Percentiles rank a stretch among this genome's conserved stretches.
Conservation (phyloP, 2,797 vertebrate genomes). For the Sebastes paucispinis region DNA sequence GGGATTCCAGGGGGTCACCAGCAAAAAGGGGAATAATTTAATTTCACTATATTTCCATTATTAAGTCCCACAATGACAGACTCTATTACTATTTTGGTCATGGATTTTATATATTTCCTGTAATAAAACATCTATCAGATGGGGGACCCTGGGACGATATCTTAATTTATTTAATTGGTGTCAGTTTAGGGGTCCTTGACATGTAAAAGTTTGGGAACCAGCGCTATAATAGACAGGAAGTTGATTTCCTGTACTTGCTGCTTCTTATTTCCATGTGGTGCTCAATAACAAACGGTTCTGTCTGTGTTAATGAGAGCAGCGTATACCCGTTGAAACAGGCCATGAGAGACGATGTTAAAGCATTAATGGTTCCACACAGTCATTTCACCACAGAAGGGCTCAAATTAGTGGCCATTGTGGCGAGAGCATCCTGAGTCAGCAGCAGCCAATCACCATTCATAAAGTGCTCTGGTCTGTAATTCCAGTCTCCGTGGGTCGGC, state of each 20-base stretch:
- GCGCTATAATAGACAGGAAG: background rate
- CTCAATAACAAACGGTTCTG: background rate
- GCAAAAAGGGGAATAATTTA: too few relatives aligned
- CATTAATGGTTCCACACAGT: slow-evolving; percentile 61
- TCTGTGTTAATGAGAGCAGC: background rate
- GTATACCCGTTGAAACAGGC: background rate
- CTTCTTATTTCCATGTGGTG: background rate
- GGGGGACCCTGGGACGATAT: too few relatives aligned
- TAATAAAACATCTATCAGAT: too few relatives aligned
- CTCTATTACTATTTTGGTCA: too few relatives aligned
- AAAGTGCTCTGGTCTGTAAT: slow-evolving; percentile 79
- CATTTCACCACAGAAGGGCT: slow-evolving; percentile 59
- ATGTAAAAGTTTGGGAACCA: too few relatives aligned
- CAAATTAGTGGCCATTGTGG: slow-evolving; percentile 76
- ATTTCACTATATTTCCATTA: too few relatives aligned
- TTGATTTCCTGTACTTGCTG: background rate
- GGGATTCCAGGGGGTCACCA: too few relatives aligned
- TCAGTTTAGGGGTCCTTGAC: too few relatives aligned
- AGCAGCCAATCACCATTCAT: slow-evolving; percentile 75
- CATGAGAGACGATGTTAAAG: slow-evolving; percentile 41
- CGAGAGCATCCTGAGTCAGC: slow-evolving; percentile 83
- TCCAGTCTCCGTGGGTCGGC: slow-evolving; percentile 55
- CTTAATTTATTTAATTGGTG: too few relatives aligned
- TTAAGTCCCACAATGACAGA: background rate
- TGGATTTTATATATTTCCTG: too few relatives aligned